Percentiles rank a stretch among this genome's conserved stretches.
phyloP scores from a whole-genome alignment of 2,113 vertebrate genomes.

The Lynx canadensis region DNA sequence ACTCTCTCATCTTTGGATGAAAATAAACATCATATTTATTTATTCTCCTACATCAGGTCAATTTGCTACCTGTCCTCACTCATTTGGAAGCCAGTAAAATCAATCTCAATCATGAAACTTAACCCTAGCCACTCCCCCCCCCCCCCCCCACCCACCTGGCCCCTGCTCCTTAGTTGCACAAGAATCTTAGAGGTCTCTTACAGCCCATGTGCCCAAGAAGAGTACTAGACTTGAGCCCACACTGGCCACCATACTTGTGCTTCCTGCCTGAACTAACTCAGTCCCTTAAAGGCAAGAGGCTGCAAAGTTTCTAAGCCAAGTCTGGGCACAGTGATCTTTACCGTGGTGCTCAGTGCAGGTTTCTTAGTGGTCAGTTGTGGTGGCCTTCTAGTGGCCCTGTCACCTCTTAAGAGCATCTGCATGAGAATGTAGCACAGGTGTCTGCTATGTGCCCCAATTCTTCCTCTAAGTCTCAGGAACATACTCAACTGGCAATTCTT shows the following conservation, averaged over 20 bases:
- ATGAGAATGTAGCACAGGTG: background rate
- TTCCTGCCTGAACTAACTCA: background rate
- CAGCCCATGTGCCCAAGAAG: background rate
- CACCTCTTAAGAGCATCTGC: background rate
- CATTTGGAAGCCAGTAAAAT: background rate
- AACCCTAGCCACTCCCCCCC: background rate
- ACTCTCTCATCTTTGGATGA: background rate
- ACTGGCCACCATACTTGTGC: background rate
- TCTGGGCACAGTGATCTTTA: background rate
- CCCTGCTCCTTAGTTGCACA: background rate
- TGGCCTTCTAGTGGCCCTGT: background rate
- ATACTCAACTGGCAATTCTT: background rate
- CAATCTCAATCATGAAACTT: background rate
- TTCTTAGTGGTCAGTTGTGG: background rate
- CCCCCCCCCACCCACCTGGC: background rate
- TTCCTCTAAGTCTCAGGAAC: background rate
- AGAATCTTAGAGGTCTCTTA: background rate
- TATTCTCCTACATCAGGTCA: background rate
- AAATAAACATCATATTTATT: background rate
- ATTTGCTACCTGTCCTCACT: background rate
- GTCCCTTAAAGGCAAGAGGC: background rate
- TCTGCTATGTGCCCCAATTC: background rate
- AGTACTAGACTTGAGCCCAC: background rate
- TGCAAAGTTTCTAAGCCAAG: background rate
- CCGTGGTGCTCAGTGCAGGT: background rate